Percentiles rank a stretch among this genome's conserved stretches.
These are phyloP conservation scores for Wiebesia pumilae DNA, from an alignment of 1,140 invertebrate species.

Conservation along the genomic window DNA sequence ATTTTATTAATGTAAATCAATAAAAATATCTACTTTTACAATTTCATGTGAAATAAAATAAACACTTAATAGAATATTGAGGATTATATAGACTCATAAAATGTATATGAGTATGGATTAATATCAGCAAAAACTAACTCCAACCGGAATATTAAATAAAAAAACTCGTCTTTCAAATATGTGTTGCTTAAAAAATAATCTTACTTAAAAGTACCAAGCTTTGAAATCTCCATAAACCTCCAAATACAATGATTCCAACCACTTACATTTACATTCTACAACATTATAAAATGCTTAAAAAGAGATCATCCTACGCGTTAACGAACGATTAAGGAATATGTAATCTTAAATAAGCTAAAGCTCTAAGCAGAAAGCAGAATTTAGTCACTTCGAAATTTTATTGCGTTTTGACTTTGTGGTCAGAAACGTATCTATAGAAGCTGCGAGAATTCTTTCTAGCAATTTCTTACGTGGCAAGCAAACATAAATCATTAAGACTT, in stretches of 20 bases:
- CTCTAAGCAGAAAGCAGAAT: not conserved
- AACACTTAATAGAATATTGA: slow-evolving; percentile 5
- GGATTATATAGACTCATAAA: slow-evolving; percentile 5
- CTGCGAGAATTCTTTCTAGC: slow-evolving; percentile 14
- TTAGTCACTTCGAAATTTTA: slow-evolving; percentile 45
- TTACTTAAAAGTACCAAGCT: slow-evolving; percentile 11
- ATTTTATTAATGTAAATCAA: slow-evolving; percentile 10
- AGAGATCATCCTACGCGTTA: not conserved
- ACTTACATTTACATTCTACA: slow-evolving; percentile 41
- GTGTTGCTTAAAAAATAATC: slow-evolving; percentile 3
- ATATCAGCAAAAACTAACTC: not conserved
- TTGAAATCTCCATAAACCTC: slow-evolving; percentile 1
- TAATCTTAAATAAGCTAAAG: slow-evolving; percentile 15
- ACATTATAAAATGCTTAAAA: slow-evolving; percentile 33
- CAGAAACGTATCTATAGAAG: slow-evolving; percentile 28
- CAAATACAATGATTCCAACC: not conserved
- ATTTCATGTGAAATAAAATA: slow-evolving; percentile 16
- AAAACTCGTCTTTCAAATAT: slow-evolving; percentile 6
- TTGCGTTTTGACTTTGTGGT: slow-evolving; percentile 35
- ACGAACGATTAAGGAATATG: slow-evolving; percentile 35
- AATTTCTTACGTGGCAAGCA: not conserved
- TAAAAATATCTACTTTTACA: not conserved
- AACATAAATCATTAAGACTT: slow-evolving; percentile 47
- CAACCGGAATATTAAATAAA: not conserved
- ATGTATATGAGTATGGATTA: not conserved